Evolutionary conservation across 2,888 invertebrate species (phyloP).

Genomic region (Sthenelais limicola): DNA sequence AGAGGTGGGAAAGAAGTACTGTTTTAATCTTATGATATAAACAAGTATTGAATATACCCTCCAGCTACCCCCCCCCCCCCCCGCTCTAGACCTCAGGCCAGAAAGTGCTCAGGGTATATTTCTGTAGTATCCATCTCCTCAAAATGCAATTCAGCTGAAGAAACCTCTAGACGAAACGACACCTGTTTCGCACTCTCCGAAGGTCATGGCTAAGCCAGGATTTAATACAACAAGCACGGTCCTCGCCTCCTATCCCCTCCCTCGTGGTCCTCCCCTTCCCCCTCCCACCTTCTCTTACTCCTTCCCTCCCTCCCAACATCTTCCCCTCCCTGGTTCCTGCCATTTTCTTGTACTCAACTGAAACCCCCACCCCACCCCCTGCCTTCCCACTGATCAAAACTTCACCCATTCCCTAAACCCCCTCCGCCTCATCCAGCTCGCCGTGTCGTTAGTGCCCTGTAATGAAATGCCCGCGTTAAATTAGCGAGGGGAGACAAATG

Average conservation of each 20-base stretch:
- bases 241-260: no score
- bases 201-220: no score
- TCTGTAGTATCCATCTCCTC: no score
- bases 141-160: no score
- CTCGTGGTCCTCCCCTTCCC: neutral
- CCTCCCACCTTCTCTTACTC: constrained; percentile 4
- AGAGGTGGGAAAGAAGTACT: no score
- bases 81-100: neutral
- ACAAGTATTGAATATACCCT: no score
- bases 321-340: neutral
- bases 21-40: no score
- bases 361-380: neutral
- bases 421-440: neutral
- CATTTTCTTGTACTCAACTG: neutral
- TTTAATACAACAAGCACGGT: no score
- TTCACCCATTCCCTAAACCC: neutral
- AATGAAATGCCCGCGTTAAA: constrained; percentile 35
- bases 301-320: neutral
- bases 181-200: no score
- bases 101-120: no score
- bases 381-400: neutral
- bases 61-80: neutral
- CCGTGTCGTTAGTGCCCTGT: no score
- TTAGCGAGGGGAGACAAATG: constrained; percentile 31
- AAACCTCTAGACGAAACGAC: no score